These are phyloP conservation scores for Ambastaia sidthimunki DNA, from an alignment of 2,797 vertebrate species.

Conservation along the genomic window DNA sequence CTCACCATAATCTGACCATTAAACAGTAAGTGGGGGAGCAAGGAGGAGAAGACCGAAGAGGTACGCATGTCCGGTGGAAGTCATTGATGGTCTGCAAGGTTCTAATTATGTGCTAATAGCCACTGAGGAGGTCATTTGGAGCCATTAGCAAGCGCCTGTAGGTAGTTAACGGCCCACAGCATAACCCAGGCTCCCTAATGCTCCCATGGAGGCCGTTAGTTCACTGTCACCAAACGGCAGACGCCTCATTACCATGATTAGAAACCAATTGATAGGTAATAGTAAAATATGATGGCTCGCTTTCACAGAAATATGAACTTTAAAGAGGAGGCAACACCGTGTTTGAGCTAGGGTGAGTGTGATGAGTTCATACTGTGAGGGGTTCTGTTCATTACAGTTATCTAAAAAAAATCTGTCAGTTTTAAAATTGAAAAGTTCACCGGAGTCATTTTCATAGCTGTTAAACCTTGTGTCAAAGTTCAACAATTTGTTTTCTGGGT, in stretches of 20 bases:
- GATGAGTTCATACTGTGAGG: conserved; percentile 11
- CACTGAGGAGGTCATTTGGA: conserved; percentile 88
- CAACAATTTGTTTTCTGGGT: conserved; percentile 25
- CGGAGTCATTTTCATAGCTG: background rate
- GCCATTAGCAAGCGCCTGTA: conserved; percentile 86
- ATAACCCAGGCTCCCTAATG: conserved; percentile 86
- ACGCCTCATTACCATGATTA: conserved; percentile 85
- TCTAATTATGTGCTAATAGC: conserved; percentile 89
- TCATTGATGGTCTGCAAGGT: conserved; percentile 85
- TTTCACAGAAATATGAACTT: conserved; percentile 79
- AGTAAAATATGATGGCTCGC: conserved; percentile 84
- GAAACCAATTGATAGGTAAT: conserved; percentile 89
- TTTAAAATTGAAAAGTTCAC: background rate
- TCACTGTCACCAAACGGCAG: conserved; percentile 83
- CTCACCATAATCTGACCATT: conserved; percentile 57
- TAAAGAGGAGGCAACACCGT: conserved; percentile 62
- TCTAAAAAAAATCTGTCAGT: background rate
- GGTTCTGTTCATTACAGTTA: conserved; percentile 9
- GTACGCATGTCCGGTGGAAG: conserved; percentile 82
- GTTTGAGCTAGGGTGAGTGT: conserved; percentile 1
- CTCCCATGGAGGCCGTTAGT: conserved; percentile 85
- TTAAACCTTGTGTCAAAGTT: conserved; percentile 43
- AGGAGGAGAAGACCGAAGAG: conserved; percentile 67
- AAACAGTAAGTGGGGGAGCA: conserved; percentile 54
- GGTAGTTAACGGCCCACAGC: conserved; percentile 88